Percentiles rank a stretch among this genome's conserved stretches.
phyloP scores from a whole-genome alignment of 2,888 invertebrate species.

The Emmelina monodactyla region DNA sequence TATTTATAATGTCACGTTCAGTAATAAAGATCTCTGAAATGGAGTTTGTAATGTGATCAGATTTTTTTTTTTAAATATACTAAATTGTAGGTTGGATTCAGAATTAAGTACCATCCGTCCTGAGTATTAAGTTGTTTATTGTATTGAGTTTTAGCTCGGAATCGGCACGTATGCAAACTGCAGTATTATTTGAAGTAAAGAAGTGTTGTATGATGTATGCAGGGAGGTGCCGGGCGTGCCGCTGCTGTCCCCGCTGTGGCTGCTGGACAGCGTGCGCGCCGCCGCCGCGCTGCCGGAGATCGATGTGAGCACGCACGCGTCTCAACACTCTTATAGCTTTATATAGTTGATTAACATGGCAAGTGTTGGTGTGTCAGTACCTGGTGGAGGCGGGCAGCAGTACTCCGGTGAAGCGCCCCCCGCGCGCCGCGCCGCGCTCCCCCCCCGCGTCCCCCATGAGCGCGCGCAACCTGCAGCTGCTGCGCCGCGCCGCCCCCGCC shows the following conservation, averaged over 20 bases:
- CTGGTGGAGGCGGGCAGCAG: slow-evolving; percentile 30
- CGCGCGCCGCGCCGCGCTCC: slow-evolving; percentile 23
- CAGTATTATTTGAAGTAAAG: too few relatives aligned
- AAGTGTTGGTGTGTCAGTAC: slow-evolving; percentile 23
- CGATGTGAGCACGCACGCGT: slow-evolving; percentile 25
- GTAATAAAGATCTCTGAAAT: background rate
- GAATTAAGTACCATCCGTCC: too few relatives aligned
- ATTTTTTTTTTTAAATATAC: too few relatives aligned
- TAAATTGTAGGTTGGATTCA: too few relatives aligned
- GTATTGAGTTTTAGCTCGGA: too few relatives aligned
- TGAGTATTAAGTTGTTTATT: too few relatives aligned
- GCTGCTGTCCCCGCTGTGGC: slow-evolving; percentile 77
- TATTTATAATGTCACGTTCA: background rate
- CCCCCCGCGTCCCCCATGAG: slow-evolving; percentile 54
- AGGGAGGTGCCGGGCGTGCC: slow-evolving; percentile 51
- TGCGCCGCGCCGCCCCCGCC: slow-evolving; percentile 33
- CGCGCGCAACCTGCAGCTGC: slow-evolving; percentile 58
- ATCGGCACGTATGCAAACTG: too few relatives aligned
- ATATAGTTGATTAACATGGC: background rate
- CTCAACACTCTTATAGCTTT: too few relatives aligned
- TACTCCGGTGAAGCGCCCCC: slow-evolving; percentile 32
- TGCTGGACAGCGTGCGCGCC: slow-evolving; percentile 73
- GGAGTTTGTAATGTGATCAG: background rate
- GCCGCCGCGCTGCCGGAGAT: slow-evolving; percentile 30
- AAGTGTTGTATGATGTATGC: too few relatives aligned